Conservation (phyloP, 2,888 invertebrate genomes). For the Lissonota sp. region DNA sequence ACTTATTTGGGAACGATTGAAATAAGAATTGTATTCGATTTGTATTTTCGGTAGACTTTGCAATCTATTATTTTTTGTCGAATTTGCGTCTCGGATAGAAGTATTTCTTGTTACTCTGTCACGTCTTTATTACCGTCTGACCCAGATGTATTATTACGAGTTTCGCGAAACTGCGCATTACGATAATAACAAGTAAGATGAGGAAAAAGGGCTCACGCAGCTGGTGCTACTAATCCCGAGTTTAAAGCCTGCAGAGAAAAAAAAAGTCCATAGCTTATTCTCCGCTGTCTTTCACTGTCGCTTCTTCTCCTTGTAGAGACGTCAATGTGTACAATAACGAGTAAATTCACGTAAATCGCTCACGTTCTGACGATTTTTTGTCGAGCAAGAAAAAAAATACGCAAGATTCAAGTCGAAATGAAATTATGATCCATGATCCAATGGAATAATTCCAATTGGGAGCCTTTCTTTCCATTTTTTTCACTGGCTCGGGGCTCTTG, state of each 20-base stretch:
- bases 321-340: not conserved
- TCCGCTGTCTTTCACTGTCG: slow-evolving; percentile 68
- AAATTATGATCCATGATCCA: too few relatives aligned
- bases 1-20: too few relatives aligned
- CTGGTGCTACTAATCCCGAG: slow-evolving; percentile 35
- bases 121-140: slow-evolving; percentile 22
- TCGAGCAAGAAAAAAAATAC: too few relatives aligned
- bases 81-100: too few relatives aligned
- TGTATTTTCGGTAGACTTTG: too few relatives aligned
- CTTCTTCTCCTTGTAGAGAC: slow-evolving; percentile 5
- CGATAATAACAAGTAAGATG: slow-evolving; percentile 3
- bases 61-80: too few relatives aligned
- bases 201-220: slow-evolving; percentile 29
- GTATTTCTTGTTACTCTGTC: slow-evolving; percentile 3
- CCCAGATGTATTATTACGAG: not conserved
- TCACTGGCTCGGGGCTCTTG: slow-evolving; percentile 7
- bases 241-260: slow-evolving; percentile 43
- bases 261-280: slow-evolving; percentile 64
- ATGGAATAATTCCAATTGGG: too few relatives aligned
- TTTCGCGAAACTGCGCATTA: slow-evolving; percentile 21
- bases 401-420: too few relatives aligned
- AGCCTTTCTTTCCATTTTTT: not conserved
- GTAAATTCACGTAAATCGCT: not conserved
- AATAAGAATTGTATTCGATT: too few relatives aligned
- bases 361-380: too few relatives aligned